Evolutionary conservation across 2,113 vertebrate genomes (phyloP).

Genomic region (Cairina moschata): DNA sequence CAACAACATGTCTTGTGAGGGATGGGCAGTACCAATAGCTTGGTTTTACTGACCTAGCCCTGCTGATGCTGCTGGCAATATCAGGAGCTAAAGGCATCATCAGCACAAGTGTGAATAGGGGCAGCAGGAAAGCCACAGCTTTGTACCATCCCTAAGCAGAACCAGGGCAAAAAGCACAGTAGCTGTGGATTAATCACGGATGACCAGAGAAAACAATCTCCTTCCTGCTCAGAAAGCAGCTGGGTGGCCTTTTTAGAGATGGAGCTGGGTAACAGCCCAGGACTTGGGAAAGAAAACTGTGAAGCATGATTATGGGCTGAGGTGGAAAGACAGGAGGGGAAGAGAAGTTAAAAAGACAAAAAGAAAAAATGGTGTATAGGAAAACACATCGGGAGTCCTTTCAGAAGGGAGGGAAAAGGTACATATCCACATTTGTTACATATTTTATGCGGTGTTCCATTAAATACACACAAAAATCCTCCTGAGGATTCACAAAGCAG

Average conservation of each 20-base stretch:
- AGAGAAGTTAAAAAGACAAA: neutral
- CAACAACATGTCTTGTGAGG: neutral
- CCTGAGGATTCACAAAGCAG: neutral
- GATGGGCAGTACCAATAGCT: neutral
- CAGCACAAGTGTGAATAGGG: neutral
- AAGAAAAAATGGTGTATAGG: neutral
- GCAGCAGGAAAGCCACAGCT: neutral
- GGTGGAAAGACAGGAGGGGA: rapidly evolving
- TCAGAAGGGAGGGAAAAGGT: neutral
- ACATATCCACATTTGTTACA: neutral
- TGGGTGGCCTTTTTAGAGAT: neutral
- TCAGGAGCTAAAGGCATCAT: neutral
- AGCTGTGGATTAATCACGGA: neutral
- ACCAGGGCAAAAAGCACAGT: neutral
- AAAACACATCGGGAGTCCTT: neutral
- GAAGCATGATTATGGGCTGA: neutral
- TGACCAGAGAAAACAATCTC: neutral
- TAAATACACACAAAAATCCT: neutral
- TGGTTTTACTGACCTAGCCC: neutral
- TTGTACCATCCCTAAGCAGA: neutral
- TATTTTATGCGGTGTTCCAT: neutral
- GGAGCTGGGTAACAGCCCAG: neutral
- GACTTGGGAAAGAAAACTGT: neutral
- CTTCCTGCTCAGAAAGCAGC: neutral
- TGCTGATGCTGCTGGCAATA: neutral